Conservation (phyloP, 2,113 vertebrate species). For the Pogona vitticeps region DNA sequence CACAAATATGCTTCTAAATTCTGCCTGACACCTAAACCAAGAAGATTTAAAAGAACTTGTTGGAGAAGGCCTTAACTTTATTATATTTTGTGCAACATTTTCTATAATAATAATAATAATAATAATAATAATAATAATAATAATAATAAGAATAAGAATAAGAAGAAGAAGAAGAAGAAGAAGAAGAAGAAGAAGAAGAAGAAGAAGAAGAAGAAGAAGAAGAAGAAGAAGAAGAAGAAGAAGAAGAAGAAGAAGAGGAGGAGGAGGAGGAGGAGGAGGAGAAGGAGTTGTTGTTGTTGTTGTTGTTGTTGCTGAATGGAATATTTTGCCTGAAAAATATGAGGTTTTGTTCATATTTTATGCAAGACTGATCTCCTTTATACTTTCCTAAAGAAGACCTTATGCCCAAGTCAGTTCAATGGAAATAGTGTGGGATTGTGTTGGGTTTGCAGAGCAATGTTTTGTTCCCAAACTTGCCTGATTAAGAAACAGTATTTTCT, state of each 20-base stretch:
- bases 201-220: too few relatives aligned
- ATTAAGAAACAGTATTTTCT: background rate
- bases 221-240: too few relatives aligned
- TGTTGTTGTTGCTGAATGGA: background rate
- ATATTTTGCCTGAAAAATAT: background rate
- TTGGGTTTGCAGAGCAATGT: background rate
- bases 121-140: too few relatives aligned
- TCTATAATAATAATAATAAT: too few relatives aligned
- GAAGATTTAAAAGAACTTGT: background rate
- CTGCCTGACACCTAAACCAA: background rate
- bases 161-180: too few relatives aligned
- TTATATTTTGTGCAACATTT: background rate
- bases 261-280: too few relatives aligned
- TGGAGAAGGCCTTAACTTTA: background rate
- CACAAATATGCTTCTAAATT: background rate
- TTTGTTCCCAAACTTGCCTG: background rate
- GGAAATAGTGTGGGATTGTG: conserved; percentile 1
- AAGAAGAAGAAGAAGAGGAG: too few relatives aligned
- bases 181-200: too few relatives aligned
- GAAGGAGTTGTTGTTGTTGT: too few relatives aligned
- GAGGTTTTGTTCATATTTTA: conserved; percentile 1
- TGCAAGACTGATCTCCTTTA: conserved; percentile 9
- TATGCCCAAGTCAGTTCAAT: background rate
- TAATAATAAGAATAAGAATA: too few relatives aligned
- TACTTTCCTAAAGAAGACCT: background rate